These are phyloP conservation scores for Limnephilus lunatus DNA, from an alignment of 2,888 invertebrate genomes.

Conservation along the genomic window DNA sequence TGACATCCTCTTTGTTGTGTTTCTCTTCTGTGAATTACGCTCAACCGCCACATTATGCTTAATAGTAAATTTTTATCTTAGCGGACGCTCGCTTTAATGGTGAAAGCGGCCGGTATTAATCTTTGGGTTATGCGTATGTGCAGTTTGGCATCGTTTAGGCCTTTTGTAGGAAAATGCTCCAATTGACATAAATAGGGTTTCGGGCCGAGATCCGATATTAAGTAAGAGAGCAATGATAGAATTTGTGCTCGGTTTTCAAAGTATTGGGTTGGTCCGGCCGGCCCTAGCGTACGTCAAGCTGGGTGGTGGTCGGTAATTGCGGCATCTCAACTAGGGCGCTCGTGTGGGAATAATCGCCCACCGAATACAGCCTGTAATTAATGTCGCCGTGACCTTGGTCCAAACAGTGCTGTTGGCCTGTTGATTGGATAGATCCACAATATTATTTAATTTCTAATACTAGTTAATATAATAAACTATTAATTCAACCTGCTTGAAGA, in stretches of 20 bases:
- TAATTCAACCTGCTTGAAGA: no score
- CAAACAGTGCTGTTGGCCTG: neutral
- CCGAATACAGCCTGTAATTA: slow-evolving; percentile 22
- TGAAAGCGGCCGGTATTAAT: neutral
- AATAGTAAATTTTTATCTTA: neutral
- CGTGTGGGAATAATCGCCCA: neutral
- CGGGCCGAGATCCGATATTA: neutral
- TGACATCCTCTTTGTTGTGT: neutral
- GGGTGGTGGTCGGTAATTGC: neutral
- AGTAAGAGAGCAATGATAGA: neutral
- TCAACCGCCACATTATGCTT: neutral
- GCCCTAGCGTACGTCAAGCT: neutral
- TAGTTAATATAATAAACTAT: no score
- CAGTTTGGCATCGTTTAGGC: neutral
- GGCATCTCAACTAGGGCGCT: neutral
- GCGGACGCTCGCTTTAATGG: neutral
- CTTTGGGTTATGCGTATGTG: neutral
- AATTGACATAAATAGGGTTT: neutral
- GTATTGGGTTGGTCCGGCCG: neutral
- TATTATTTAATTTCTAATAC: neutral
- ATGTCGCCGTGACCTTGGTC: slow-evolving; percentile 14
- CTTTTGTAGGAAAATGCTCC: neutral
- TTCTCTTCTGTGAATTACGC: neutral
- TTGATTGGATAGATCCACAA: neutral
- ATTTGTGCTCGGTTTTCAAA: neutral